Percentiles rank a stretch among this genome's conserved stretches.
Conservation (phyloP, 1,140 invertebrate genomes). For the Brachionus angularis region DNA sequence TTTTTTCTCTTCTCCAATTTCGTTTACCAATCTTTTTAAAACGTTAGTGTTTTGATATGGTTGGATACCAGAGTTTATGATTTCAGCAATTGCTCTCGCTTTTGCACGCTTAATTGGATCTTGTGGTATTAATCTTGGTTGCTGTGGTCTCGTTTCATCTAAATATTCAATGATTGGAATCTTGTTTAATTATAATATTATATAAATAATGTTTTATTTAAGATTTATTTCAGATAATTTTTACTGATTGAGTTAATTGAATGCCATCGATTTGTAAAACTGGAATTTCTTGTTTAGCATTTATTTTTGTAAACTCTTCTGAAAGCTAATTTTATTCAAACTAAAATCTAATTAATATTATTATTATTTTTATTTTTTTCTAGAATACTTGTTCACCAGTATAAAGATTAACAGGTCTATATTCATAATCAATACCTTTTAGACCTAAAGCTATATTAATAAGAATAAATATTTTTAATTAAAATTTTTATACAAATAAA, state of each 20-base stretch:
- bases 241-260: not conserved
- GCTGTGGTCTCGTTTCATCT: slow-evolving; percentile 80
- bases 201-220: not conserved
- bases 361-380: not conserved
- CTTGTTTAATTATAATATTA: slow-evolving; percentile 49
- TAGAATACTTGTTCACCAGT: slow-evolving; percentile 62
- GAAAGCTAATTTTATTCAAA: not conserved
- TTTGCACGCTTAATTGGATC: slow-evolving; percentile 74
- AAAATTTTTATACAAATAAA: not conserved
- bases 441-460: slow-evolving; percentile 67
- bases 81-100: slow-evolving; percentile 70
- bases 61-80: slow-evolving; percentile 86
- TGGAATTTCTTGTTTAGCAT: slow-evolving; percentile 1
- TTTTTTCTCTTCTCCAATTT: not conserved
- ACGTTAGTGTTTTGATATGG: slow-evolving; percentile 79
- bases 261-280: not conserved
- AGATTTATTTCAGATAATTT: not conserved
- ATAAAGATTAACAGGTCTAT: slow-evolving; percentile 78
- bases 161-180: slow-evolving; percentile 89
- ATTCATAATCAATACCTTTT: slow-evolving; percentile 88
- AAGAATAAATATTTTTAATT: not conserved
- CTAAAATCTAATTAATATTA: too few species aligned
- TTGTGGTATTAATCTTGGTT: slow-evolving; percentile 72
- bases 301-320: not conserved
- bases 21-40: too few species aligned